Evolutionary conservation across 1,140 invertebrate species (phyloP).

Genomic region (Leptonema lineaticorne): DNA sequence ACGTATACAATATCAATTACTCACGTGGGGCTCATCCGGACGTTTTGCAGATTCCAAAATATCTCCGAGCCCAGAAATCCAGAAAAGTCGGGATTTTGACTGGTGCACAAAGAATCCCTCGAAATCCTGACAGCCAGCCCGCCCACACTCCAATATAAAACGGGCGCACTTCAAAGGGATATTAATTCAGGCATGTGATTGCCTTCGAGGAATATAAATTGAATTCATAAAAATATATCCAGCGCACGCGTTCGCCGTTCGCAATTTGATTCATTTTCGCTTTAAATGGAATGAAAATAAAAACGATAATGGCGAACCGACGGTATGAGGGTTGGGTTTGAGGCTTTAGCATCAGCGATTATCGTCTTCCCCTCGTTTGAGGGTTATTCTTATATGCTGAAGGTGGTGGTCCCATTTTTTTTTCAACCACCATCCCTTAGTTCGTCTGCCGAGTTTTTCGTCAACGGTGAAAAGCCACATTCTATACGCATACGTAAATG

Average conservation of each 20-base stretch:
- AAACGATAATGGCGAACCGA: slow-evolving; percentile 24
- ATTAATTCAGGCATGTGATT: slow-evolving; percentile 32
- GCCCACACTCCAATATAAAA: background rate
- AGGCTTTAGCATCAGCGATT: slow-evolving; percentile 19
- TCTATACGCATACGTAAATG: no score
- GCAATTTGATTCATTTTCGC: slow-evolving; percentile 22
- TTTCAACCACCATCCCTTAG: no score
- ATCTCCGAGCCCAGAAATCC: slow-evolving; percentile 3
- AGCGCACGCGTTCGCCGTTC: background rate
- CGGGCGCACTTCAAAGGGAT: slow-evolving; percentile 23
- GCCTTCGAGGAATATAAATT: slow-evolving; percentile 30
- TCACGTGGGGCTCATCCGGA: slow-evolving; percentile 12
- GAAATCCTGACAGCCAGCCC: background rate
- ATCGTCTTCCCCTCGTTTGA: slow-evolving; percentile 15
- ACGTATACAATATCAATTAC: slow-evolving; percentile 20
- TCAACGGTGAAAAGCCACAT: no score
- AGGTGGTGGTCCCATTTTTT: no score
- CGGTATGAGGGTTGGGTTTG: no score
- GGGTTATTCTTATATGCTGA: slow-evolving; percentile 8
- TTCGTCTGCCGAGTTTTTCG: no score
- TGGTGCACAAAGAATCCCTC: background rate
- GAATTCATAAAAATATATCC: slow-evolving; percentile 30
- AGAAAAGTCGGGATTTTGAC: slow-evolving; percentile 9
- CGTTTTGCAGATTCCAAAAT: slow-evolving; percentile 10
- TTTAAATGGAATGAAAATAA: slow-evolving; percentile 24